phyloP scores from a whole-genome alignment of 2,113 vertebrate genomes.

The Ciconia stormi region DNA sequence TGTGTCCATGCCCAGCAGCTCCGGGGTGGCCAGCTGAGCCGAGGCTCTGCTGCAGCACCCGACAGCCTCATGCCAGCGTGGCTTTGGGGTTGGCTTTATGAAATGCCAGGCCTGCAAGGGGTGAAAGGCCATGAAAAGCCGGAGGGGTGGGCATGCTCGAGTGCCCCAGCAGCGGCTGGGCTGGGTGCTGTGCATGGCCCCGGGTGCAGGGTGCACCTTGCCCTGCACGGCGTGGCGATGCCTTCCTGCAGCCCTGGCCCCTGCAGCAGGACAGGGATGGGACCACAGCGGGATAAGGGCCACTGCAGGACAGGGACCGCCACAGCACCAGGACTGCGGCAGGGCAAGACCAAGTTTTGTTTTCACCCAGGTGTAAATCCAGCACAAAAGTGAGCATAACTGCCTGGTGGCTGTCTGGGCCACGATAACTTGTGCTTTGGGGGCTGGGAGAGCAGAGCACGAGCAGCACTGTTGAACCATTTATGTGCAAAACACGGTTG shows the following conservation, averaged over 20 bases:
- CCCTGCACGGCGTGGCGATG: rapidly evolving
- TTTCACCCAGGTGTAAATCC: neutral
- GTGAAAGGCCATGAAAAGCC: no score
- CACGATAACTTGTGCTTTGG: neutral
- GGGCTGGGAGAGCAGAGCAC: neutral
- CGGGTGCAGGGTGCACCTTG: neutral
- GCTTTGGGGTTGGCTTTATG: neutral
- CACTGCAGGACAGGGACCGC: neutral
- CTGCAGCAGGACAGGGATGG: neutral
- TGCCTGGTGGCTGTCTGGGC: neutral
- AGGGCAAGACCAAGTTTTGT: neutral
- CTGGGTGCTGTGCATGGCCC: neutral
- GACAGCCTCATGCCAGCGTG: neutral
- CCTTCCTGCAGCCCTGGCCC: neutral
- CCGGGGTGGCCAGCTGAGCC: neutral
- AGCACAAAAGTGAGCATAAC: neutral
- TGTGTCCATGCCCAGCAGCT: neutral
- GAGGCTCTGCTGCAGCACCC: no score
- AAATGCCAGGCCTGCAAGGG: neutral
- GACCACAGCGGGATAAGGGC: no score
- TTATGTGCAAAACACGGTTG: neutral
- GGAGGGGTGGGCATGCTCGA: neutral
- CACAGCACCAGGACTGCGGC: neutral
- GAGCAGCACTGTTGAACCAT: neutral
- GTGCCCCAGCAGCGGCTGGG: neutral